These are phyloP conservation scores for Glaucidium brasilianum DNA, from an alignment of 2,113 vertebrate species.

Conservation along the genomic window DNA sequence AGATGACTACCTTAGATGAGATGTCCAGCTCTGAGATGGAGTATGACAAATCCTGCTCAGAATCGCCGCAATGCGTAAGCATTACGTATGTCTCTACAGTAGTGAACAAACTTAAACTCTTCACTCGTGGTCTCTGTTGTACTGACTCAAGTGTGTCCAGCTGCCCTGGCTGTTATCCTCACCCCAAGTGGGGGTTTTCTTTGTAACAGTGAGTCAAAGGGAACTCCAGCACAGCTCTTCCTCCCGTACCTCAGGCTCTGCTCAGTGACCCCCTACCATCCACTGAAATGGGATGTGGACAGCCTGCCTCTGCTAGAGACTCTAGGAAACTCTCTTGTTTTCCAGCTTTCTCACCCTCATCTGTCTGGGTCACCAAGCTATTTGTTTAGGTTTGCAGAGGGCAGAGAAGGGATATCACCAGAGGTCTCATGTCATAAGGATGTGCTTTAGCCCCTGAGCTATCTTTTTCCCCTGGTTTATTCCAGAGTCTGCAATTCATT, in stretches of 20 bases:
- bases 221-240: background rate
- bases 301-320: background rate
- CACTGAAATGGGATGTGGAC: background rate
- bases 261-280: too few relatives aligned
- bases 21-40: background rate
- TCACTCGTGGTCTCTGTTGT: background rate
- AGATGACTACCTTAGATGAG: background rate
- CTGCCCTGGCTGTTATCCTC: background rate
- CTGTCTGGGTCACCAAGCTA: background rate
- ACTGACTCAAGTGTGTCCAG: background rate
- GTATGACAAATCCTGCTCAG: background rate
- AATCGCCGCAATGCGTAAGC: rapidly evolving
- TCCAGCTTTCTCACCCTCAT: background rate
- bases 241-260: background rate
- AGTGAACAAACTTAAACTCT: background rate
- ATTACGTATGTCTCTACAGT: rapidly evolving
- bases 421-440: background rate
- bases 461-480: background rate
- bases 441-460: background rate
- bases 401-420: background rate
- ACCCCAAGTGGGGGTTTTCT: background rate
- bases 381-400: background rate
- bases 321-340: background rate
- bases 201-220: background rate
- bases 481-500: background rate